These are phyloP conservation scores for Amiota mariae DNA, from an alignment of 2,888 invertebrate genomes.

Conservation along the genomic window DNA sequence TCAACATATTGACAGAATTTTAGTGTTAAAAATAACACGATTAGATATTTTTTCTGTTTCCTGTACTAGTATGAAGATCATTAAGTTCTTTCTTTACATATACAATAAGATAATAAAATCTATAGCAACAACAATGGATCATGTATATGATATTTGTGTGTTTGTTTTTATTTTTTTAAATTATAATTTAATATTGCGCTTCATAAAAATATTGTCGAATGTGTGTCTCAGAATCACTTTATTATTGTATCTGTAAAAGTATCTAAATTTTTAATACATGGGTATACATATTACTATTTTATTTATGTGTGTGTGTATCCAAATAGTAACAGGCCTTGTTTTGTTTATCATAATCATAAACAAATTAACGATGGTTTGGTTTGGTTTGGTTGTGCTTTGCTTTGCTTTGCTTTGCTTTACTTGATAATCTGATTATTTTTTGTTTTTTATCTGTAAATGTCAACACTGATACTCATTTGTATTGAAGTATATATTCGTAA, in stretches of 20 bases:
- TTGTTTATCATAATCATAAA: slow-evolving; percentile 11
- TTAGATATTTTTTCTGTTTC: not conserved
- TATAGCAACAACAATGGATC: not conserved
- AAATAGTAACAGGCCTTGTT: no score
- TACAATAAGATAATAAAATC: not conserved
- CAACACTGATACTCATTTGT: no score
- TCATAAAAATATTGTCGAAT: not conserved
- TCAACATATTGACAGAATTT: not conserved
- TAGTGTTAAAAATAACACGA: not conserved
- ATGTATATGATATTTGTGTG: not conserved
- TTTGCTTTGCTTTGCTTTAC: not conserved
- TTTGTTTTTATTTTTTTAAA: not conserved
- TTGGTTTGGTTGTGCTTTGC: not conserved
- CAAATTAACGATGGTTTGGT: slow-evolving; percentile 4
- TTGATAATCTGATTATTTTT: no score
- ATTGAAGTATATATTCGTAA: no score
- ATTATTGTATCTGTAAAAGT: not conserved
- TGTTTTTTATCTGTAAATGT: not conserved
- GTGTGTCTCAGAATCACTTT: not conserved
- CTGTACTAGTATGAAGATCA: not conserved
- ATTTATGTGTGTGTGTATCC: no score
- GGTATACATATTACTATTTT: no score
- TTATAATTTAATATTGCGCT: not conserved
- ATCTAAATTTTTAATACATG: no score
- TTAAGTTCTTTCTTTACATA: no score